A percentile compares a stretch with the other conserved stretches of the same genome.
These are phyloP conservation scores for Wiebesia pumilae DNA, from an alignment of 1,140 invertebrate species.

Conservation along the genomic window DNA sequence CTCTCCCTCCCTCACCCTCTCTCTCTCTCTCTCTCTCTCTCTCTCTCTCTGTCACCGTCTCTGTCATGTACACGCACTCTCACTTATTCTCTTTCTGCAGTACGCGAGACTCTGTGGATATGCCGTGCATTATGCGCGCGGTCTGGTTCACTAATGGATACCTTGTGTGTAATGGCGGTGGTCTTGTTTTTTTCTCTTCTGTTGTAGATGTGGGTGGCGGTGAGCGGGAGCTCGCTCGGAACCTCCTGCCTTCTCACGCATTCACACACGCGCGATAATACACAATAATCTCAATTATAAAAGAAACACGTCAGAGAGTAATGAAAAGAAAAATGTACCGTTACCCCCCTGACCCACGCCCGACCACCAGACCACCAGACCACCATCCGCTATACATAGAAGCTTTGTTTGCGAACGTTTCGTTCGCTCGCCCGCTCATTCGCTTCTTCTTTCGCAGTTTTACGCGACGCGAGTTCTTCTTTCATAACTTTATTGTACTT, in stretches of 20 bases:
- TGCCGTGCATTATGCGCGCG: conserved; percentile 24
- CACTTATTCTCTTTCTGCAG: background rate
- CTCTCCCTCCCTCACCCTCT: background rate
- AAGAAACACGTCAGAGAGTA: conserved; percentile 9
- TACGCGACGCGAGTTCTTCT: conserved; percentile 6
- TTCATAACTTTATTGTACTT: background rate
- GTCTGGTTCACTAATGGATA: conserved; percentile 68
- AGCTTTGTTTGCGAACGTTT: conserved; percentile 12
- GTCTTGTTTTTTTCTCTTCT: conserved; percentile 75
- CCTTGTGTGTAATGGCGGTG: conserved; percentile 76
- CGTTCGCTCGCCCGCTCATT: background rate
- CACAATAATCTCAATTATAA: conserved; percentile 7
- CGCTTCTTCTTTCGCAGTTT: background rate
- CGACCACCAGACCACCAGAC: no score
- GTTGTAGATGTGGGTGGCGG: conserved; percentile 77
- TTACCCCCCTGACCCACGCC: conserved; percentile 1
- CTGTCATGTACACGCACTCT: background rate
- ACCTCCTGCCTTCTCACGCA: conserved; percentile 66
- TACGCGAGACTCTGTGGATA: background rate
- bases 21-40: background rate
- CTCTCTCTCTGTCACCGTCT: conserved; percentile 8
- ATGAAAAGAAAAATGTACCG: conserved; percentile 8
- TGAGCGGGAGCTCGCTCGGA: conserved; percentile 76
- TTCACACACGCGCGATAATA: conserved; percentile 34
- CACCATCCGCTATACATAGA: conserved; percentile 27